Conservation (phyloP, 2,113 vertebrate genomes). For the Caranx melampygus region DNA sequence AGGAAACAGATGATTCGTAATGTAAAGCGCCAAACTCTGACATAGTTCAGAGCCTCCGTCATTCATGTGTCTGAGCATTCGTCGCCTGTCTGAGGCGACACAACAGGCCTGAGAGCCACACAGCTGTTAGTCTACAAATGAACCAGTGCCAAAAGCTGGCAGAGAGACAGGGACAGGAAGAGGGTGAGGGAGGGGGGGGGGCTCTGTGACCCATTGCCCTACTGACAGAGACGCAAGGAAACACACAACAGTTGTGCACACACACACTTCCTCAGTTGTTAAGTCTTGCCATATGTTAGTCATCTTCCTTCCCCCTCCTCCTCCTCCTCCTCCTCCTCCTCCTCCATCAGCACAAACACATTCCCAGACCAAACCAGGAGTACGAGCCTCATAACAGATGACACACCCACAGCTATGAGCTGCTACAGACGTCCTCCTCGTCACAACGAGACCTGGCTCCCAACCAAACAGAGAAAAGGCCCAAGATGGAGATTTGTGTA, state of each 20-base stretch:
- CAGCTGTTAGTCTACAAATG: constrained; percentile 43
- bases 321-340: too few relatives aligned
- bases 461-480: neutral
- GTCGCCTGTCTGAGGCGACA: constrained; percentile 36
- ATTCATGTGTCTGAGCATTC: constrained; percentile 18
- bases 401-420: constrained; percentile 7
- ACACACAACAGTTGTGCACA: neutral
- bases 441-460: constrained; percentile 14
- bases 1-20: neutral
- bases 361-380: too few relatives aligned
- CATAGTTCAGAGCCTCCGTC: neutral
- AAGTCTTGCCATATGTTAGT: too few relatives aligned
- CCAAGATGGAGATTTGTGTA: constrained; percentile 36
- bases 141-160: constrained; percentile 44
- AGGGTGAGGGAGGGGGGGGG: neutral
- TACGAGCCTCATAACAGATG: constrained; percentile 9
- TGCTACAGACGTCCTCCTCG: constrained; percentile 19
- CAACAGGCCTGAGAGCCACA: constrained; percentile 15
- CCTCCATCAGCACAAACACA: too few relatives aligned
- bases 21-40: neutral
- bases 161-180: neutral
- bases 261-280: constrained; percentile 21
- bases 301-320: too few relatives aligned
- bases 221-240: constrained; percentile 40
- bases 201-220: constrained; percentile 58